Percentiles rank a stretch among this genome's conserved stretches.
phyloP scores from a whole-genome alignment of 2,888 invertebrate genomes.

The Bellardia bayeri region DNA sequence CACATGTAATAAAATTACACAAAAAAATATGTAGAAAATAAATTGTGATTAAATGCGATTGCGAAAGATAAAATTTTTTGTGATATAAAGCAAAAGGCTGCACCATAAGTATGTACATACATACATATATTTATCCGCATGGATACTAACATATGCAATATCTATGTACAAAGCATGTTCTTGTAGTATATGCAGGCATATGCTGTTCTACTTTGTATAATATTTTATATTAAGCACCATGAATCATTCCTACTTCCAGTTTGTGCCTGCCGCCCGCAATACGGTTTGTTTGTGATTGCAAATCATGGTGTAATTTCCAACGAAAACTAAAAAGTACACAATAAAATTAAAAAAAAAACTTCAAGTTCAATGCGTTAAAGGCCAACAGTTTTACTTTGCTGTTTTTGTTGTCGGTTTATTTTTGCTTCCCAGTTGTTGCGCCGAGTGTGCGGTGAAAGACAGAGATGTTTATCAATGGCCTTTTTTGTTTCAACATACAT shows the following conservation, averaged over 20 bases:
- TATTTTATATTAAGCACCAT: conserved; percentile 37
- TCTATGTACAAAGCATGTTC: neutral
- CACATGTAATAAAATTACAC: neutral
- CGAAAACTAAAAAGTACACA: neutral
- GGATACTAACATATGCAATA: conserved; percentile 12
- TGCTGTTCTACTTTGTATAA: conserved; percentile 15
- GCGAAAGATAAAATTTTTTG: neutral
- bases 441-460: neutral
- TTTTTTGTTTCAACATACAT: neutral
- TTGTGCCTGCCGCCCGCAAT: neutral
- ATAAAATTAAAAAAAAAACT: neutral
- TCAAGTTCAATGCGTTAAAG: conserved; percentile 44
- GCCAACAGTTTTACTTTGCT: conserved; percentile 4
- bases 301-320: conserved; percentile 60
- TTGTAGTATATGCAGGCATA: conserved; percentile 14
- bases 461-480: neutral
- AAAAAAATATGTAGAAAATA: neutral
- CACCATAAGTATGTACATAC: neutral
- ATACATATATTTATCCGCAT: conserved; percentile 45
- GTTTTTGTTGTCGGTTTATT: neutral
- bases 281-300: conserved; percentile 17
- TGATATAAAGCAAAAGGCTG: neutral
- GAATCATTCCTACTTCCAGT: conserved; percentile 49
- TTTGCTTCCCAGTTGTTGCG: conserved; percentile 32
- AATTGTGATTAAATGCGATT: neutral